Conservation (phyloP, 2,888 invertebrate genomes). For the Furcula furcula region DNA sequence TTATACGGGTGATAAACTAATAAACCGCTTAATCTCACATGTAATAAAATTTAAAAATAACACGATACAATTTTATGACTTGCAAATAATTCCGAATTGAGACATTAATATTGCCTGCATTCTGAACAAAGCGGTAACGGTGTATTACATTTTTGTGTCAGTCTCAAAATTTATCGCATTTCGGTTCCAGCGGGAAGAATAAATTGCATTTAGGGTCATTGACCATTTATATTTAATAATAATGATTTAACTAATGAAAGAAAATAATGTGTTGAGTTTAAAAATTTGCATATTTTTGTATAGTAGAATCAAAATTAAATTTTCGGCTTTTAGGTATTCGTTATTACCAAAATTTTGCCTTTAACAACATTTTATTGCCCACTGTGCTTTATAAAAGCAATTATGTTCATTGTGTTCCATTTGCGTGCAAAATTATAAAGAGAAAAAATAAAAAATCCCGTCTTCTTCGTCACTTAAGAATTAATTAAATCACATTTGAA, state of each 20-base stretch:
- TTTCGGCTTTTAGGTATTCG: too few relatives aligned
- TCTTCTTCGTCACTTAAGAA: too few relatives aligned
- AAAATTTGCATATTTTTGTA: too few relatives aligned
- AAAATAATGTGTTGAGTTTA: conserved; percentile 19
- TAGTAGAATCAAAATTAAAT: too few relatives aligned
- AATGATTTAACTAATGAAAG: conserved; percentile 28
- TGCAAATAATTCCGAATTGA: conserved; percentile 9
- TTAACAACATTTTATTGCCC: too few relatives aligned
- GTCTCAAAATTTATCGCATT: conserved; percentile 21
- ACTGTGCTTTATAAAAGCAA: too few relatives aligned
- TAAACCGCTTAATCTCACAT: background rate
- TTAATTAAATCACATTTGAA: too few relatives aligned
- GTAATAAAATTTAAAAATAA: conserved; percentile 3
- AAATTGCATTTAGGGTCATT: conserved; percentile 33
- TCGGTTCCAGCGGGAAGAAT: conserved; percentile 10
- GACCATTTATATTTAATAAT: conserved; percentile 28
- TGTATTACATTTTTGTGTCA: conserved; percentile 7
- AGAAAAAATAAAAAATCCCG: too few relatives aligned
- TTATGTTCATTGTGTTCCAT: too few relatives aligned
- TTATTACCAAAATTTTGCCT: too few relatives aligned
- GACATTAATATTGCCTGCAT: conserved; percentile 10
- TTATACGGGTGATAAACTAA: background rate
- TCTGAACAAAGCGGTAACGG: conserved; percentile 1
- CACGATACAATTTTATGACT: conserved; percentile 1
- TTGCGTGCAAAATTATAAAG: too few relatives aligned